Percentiles rank a stretch among this genome's conserved stretches.
Conservation (phyloP, 2,888 invertebrate species). For the Clepsis dumicolana region DNA sequence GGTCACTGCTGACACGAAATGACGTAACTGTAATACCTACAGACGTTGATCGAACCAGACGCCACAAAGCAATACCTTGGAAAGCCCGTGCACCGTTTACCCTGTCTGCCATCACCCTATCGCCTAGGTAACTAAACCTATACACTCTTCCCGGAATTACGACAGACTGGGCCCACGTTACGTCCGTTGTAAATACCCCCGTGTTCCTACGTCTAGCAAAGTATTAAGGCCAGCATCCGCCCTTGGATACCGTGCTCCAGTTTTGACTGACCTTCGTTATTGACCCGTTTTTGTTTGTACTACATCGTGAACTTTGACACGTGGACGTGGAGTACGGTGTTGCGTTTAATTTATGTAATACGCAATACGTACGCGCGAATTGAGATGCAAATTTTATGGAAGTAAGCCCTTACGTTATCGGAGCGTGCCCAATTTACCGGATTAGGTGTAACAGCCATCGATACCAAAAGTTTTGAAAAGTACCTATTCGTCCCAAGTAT, state of each 20-base stretch:
- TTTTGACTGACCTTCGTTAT: constrained; percentile 32
- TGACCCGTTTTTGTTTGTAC: constrained; percentile 24
- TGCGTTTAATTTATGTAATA: constrained; percentile 3
- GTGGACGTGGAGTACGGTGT: not conserved
- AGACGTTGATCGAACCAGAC: not conserved
- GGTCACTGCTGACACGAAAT: constrained; percentile 31
- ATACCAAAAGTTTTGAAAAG: too few relatives aligned
- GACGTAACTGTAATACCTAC: constrained; percentile 22
- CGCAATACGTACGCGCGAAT: not conserved
- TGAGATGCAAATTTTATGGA: not conserved
- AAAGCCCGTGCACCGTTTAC: not conserved
- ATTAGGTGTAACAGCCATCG: too few relatives aligned
- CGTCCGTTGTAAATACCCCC: constrained; percentile 7
- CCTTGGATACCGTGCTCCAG: constrained; percentile 29
- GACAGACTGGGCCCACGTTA: constrained; percentile 10
- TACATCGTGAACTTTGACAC: constrained; percentile 9
- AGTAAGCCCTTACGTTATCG: too few relatives aligned
- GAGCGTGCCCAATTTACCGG: too few relatives aligned
- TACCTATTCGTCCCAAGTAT: too few relatives aligned
- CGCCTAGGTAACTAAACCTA: constrained; percentile 9
- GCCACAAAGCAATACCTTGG: constrained; percentile 4
- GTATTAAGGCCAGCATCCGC: constrained; percentile 17
- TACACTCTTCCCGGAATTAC: constrained; percentile 20
- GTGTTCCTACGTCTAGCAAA: constrained; percentile 23
- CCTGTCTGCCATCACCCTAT: not conserved